These are phyloP conservation scores for Mergus octosetaceus DNA, from an alignment of 2,797 vertebrate species.

Conservation along the genomic window DNA sequence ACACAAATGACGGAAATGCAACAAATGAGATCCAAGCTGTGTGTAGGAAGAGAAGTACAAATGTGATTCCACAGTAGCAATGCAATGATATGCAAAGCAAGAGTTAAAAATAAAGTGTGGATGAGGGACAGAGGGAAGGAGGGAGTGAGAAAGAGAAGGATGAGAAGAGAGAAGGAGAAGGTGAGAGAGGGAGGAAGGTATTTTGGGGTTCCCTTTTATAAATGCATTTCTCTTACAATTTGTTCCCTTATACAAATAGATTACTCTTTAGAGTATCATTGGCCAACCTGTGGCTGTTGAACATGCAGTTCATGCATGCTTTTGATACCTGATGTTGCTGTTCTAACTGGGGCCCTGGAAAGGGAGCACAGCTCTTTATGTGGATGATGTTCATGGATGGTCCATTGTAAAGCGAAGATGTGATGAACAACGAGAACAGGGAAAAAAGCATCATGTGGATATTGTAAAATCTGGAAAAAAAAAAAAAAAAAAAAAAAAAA, in stretches of 20 bases:
- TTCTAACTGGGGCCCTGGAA: not conserved
- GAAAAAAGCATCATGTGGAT: not conserved
- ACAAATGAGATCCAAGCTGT: not conserved
- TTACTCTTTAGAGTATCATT: not conserved
- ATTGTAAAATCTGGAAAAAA: not conserved
- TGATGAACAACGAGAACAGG: not conserved
- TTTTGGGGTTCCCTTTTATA: not conserved
- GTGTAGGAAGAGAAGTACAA: not conserved
- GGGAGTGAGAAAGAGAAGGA: not conserved
- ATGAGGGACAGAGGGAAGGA: not conserved
- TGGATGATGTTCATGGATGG: not conserved
- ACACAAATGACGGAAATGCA: not conserved
- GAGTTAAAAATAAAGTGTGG: not conserved
- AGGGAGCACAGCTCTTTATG: not conserved
- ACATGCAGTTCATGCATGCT: not conserved
- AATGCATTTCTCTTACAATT: not conserved
- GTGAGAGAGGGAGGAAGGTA: fast-evolving
- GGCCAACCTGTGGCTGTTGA: not conserved
- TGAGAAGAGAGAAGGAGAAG: not conserved
- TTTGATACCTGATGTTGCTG: not conserved
- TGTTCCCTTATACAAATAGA: not conserved
- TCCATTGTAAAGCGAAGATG: not conserved
- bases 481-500: not conserved
- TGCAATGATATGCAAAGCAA: not conserved
- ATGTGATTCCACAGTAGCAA: not conserved